Evolutionary conservation across 2,113 vertebrate genomes (phyloP), one percentile per base, ranked within the genome.

Genomic region (Trogon melanurus): DNA sequence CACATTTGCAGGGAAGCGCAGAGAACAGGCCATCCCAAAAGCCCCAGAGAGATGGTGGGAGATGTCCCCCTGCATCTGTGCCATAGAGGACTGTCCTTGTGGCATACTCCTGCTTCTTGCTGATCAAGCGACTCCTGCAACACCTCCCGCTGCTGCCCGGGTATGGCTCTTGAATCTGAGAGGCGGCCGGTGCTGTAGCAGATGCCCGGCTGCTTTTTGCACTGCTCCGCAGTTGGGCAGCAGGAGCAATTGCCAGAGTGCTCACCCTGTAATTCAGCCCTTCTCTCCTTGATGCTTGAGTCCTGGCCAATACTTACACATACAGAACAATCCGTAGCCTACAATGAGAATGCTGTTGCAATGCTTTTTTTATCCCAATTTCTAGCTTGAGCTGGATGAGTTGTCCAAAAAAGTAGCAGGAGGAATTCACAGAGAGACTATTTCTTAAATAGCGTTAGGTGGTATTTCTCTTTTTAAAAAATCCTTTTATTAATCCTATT

Each of bases 281-380:
- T 61, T 60, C 21, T 73, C 22, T 48, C 14, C 38, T 50, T 50
- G n/a, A 16, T 56, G 51, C 50, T 38, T 11, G 20, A 75, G 50
- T 27, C 7, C 38, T 48, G 34, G 21, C 29, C 1, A 1, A 29
- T 30, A 54, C 45, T 10, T 34, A 50, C 48, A 70, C 30, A 45
- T 16, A 17, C 7, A 83, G 27, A 65, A n/a, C 15, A 56, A 50
- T 38, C 38, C 2, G 1, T 16, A 65, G 13, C 9, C 57, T 64
- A 11, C 19, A 75, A 13, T 7, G 6, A 64, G 15, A 78, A 81
- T 11, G 30, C 12, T 53, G 13, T 50, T 57, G 44, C 15, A 74
- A 26, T 26, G 1, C 6, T 79, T 83, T 14, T 2, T 2, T 0
- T 5, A 2, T 10, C 0, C 1, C 1, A 9, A 16, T 64, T 78